phyloP scores from a whole-genome alignment of 2,113 vertebrate genomes.

The Antechinus flavipes region DNA sequence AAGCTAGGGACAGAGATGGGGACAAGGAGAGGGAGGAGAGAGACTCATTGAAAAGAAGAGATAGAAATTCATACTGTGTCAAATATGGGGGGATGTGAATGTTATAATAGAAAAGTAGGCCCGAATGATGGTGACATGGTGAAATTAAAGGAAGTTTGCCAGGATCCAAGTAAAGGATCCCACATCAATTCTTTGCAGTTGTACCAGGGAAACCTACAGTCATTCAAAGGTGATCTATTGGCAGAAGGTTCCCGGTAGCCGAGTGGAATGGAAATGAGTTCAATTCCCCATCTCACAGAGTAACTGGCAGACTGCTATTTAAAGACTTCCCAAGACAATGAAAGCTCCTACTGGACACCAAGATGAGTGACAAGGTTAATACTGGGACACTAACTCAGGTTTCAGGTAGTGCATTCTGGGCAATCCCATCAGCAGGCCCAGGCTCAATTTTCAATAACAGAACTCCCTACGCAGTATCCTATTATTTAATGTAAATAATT shows the following conservation, averaged over 20 bases:
- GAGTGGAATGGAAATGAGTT: not conserved
- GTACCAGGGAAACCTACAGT: conserved; percentile 3
- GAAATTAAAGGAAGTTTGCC: not conserved
- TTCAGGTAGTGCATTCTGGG: conserved; percentile 11
- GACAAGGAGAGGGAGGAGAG: not conserved
- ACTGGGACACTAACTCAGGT: not conserved
- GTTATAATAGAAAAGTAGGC: conserved; percentile 1
- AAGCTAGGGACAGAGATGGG: not conserved
- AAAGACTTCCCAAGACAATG: not conserved
- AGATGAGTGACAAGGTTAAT: conserved; percentile 21
- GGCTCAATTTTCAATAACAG: conserved; percentile 38
- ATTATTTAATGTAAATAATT: conserved; percentile 35
- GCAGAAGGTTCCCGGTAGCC: not conserved
- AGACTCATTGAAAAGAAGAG: conserved; percentile 5
- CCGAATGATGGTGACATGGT: not conserved
- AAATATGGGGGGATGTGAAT: conserved; percentile 11
- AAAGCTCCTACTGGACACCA: not conserved
- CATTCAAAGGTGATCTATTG: not conserved
- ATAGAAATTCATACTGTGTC: not conserved
- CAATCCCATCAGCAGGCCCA: conserved; percentile 9
- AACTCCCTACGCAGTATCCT: conserved; percentile 16
- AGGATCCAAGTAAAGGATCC: not conserved
- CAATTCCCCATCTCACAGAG: not conserved
- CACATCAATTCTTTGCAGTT: not conserved
- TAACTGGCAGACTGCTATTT: not conserved